Conservation (phyloP, 2,797 vertebrate species). For the Lutjanus campechanus region DNA sequence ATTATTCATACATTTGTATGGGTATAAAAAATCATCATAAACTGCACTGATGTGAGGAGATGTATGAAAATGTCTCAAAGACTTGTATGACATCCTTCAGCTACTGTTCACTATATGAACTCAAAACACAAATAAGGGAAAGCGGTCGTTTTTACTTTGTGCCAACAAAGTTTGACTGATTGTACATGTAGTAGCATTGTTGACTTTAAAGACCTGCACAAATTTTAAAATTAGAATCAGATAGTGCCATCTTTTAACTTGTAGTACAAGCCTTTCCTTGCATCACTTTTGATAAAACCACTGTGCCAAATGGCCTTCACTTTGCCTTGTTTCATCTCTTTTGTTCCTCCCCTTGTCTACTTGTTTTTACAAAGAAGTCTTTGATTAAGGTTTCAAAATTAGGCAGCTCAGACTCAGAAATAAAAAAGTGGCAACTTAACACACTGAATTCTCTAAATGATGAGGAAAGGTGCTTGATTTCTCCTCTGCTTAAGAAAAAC, state of each 20-base stretch:
- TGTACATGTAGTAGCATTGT: constrained; percentile 14
- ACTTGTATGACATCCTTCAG: constrained; percentile 9
- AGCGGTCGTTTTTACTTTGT: constrained; percentile 21
- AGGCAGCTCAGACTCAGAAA: background rate
- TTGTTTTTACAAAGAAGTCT: background rate
- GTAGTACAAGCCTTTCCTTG: background rate
- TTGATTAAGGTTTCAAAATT: constrained; percentile 4
- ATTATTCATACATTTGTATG: constrained; percentile 8
- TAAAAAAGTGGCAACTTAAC: constrained; percentile 10
- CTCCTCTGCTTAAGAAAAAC: background rate
- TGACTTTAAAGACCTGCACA: background rate
- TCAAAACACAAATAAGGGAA: constrained; percentile 12
- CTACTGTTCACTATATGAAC: constrained; percentile 2
- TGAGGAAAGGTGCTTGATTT: background rate
- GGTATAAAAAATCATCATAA: background rate
- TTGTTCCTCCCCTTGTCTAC: background rate
- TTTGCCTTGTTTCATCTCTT: constrained; percentile 13
- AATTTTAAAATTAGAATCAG: background rate
- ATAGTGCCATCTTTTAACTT: constrained; percentile 11
- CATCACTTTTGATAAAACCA: constrained; percentile 4
- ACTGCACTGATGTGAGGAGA: background rate
- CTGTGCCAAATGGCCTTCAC: constrained; percentile 1
- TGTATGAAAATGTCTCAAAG: constrained; percentile 5
- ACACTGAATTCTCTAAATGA: background rate
- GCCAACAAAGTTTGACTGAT: constrained; percentile 28